A percentile compares a stretch with the other conserved stretches of the same genome.
Conservation (phyloP, 1,140 invertebrate species). For the Macrobrachium nipponense region DNA sequence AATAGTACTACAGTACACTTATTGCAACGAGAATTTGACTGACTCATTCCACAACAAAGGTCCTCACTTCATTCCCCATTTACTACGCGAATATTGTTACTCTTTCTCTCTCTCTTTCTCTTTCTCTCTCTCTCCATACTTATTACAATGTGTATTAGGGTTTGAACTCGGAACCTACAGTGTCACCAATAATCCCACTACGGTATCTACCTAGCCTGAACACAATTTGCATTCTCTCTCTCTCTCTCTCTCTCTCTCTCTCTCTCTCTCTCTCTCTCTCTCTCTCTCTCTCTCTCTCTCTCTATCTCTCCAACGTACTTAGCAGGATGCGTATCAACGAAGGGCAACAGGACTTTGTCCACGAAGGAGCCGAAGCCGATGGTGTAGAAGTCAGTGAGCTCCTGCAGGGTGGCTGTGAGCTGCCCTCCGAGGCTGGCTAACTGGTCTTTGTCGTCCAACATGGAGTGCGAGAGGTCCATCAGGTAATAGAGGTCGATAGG, state of each 20-base stretch:
- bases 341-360: constrained; percentile 87
- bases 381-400: constrained; percentile 83
- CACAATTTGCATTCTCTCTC: neutral
- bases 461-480: constrained; percentile 86
- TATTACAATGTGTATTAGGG: no score
- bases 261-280: neutral
- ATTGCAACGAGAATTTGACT: no score
- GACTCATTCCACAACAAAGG: no score
- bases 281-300: neutral
- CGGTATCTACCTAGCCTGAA: no score
- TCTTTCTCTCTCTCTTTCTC: no score
- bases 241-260: no score
- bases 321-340: constrained; percentile 73
- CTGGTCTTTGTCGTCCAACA: constrained; percentile 79
- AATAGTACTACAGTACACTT: no score
- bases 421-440: constrained; percentile 76
- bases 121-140: no score
- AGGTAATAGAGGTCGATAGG: constrained; percentile 91
- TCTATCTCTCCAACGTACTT: constrained; percentile 21
- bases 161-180: no score
- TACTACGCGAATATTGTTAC: no score
- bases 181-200: no score
- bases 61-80: no score
- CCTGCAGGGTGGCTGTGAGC: constrained; percentile 77
- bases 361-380: constrained; percentile 91